Base-by-base conservation (phyloP, 1,140 invertebrate genomes). In the Oryzaephilus surinamensis region DNA sequence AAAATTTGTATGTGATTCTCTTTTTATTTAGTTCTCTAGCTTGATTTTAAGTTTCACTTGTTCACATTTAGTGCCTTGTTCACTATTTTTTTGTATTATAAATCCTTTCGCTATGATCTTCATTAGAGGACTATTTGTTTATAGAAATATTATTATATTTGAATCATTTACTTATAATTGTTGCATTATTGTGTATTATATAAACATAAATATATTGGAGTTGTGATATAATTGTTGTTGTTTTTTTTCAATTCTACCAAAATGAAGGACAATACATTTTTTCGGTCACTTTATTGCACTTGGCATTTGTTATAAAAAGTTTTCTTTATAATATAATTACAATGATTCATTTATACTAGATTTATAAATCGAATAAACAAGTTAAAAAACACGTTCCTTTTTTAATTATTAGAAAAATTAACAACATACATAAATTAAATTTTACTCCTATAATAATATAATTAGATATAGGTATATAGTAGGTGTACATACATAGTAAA, bases 71-170 rank as follows among this genome's bases (percentile, higher is more conserved):
- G 45, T 48, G 45, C 45, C 45, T 48, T 48, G 34, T 38, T 38
- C 40, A 38, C 40, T 35, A n/a, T n/a, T n/a, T n/a, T n/a, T n/a
- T n/a, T n/a, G n/a, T n/a, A n/a, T n/a, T n/a, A n/a, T n/a, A 20
- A 36, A 38, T 43, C 35, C 45, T 46, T 46, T 46, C 36, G 21
- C n/a, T n/a, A 43, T 43, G 45, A 46, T 46, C 41, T 39, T 46
- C 34, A 46, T 30, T n/a, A n/a, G n/a, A n/a, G n/a, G n/a, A n/a
- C n/a, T n/a, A n/a, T n/a, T n/a, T n/a, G n/a, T n/a, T n/a, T n/a
- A n/a, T n/a, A n/a, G n/a, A n/a, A n/a, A n/a, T n/a, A n/a, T n/a
- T n/a, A n/a, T n/a, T 38, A 32, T 26, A 27, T 45, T 35, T 27
- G 20, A 32, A 20, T 41, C 27, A 14, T 32, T n/a, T n/a, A n/a